Base-by-base conservation (phyloP, 2,113 vertebrate genomes). In the Piliocolobus tephrosceles region DNA sequence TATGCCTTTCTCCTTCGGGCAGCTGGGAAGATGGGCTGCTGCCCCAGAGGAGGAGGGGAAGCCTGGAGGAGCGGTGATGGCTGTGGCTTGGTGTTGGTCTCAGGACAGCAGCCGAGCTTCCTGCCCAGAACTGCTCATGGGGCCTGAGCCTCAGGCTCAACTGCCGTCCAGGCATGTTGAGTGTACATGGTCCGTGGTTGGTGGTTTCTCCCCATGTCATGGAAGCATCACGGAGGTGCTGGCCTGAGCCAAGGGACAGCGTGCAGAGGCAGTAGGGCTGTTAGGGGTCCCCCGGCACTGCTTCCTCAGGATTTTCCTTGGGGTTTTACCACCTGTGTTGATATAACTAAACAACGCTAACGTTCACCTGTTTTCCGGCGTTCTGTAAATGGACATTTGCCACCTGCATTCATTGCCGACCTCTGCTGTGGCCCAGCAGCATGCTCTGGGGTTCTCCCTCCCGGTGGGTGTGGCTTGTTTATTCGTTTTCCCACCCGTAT, bases 401-500 rank as follows among this genome's bases (percentile, higher is more conserved):
- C 25, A 0, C n/a, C 45, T 16, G 1, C 38, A 4, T 8, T 45
- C 70, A 40, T 0, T 6, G 45, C 5, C 2, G 47, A n/a, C 57
- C 32, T 8, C 64, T 20, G 3, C 87, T 3, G 2, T 10, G 30
- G 23, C 88, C 4, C 17, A 0, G 2, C 6, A 0, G 20, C 0
- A 0, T 22, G 22, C 66, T 32, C 8, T 23, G 35, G 75, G 40
- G n/a, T 43, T 38, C 2, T 2, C 2, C 23, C 17, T 17, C 35
- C 2, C 2, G 0, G 17, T 6, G 0, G 0, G 7, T 9, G 32
- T 3, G 16, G 1, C 35, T 22, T 3, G 2, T 40, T 1, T 17
- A 3, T 32, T 23, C 22, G 0, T 40, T 64, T 32, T 38, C 91
- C 45, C 8, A 13, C 35, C 50, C 2, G 12, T 4, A 0, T 23